phyloP scores from a whole-genome alignment of 2,113 vertebrate genomes.

The Psittacula cyanocephala region DNA sequence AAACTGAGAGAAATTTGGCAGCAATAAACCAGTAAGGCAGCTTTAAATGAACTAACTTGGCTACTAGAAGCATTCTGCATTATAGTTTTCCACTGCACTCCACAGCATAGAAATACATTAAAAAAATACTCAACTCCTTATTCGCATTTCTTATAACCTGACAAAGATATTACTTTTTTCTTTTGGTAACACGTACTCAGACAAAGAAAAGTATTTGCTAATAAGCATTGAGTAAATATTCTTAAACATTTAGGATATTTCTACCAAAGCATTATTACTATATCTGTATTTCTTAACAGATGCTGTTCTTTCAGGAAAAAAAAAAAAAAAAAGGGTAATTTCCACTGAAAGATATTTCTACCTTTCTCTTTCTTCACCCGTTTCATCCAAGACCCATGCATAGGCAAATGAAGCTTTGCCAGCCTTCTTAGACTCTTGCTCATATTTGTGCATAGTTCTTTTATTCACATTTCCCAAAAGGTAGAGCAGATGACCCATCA shows the following conservation, averaged over 20 bases:
- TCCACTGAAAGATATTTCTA: slow-evolving; percentile 54
- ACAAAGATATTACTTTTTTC: background rate
- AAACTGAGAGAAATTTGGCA: background rate
- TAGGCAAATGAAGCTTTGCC: slow-evolving; percentile 98
- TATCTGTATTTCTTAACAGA: background rate
- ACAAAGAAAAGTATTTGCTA: background rate
- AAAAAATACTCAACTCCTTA: background rate
- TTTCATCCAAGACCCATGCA: slow-evolving; percentile 98
- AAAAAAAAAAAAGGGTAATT: background rate
- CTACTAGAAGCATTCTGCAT: background rate
- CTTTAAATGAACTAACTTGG: background rate
- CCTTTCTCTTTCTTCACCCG: slow-evolving; percentile 97
- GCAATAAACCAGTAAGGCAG: background rate
- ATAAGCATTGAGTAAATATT: background rate
- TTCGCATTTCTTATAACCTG: background rate
- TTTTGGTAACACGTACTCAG: background rate
- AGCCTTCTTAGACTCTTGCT: slow-evolving; percentile 97
- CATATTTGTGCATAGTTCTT: slow-evolving; percentile 98
- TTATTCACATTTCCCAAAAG: slow-evolving; percentile 97
- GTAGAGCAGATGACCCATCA: slow-evolving; percentile 97
- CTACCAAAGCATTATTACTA: background rate
- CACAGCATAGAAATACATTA: background rate
- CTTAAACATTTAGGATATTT: background rate
- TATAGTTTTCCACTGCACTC: background rate
- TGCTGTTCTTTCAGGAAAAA: background rate